Conservation (phyloP, 2,888 invertebrate genomes). For the Chloroclysta siterata region DNA sequence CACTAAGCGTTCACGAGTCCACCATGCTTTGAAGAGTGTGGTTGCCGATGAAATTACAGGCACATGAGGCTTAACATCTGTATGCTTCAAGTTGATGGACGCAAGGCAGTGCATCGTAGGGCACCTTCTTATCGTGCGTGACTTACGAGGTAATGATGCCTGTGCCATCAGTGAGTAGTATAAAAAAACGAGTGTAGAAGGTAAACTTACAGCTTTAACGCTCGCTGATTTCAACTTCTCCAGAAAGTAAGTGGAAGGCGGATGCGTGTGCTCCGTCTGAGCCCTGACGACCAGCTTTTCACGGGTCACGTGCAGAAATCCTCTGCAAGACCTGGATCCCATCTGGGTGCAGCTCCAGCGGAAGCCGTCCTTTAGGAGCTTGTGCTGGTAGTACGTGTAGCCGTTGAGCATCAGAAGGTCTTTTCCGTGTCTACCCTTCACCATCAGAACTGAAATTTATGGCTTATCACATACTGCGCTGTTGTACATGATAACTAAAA, state of each 20-base stretch:
- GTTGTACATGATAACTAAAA: not conserved
- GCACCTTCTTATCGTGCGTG: too few species aligned
- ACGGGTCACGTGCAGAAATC: constrained; percentile 73
- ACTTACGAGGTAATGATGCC: too few species aligned
- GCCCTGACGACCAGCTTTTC: constrained; percentile 75
- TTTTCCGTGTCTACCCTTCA: constrained; percentile 76
- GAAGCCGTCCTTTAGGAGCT: constrained; percentile 71
- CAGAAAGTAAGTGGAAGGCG: constrained; percentile 69
- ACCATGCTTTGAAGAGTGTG: too few species aligned
- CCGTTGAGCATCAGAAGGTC: constrained; percentile 75
- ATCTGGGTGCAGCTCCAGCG: constrained; percentile 82
- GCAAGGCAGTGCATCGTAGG: too few species aligned
- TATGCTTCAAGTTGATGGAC: too few species aligned
- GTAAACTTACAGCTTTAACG: constrained; percentile 43
- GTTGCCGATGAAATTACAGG: too few species aligned
- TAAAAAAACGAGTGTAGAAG: not conserved
- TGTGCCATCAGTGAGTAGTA: too few species aligned
- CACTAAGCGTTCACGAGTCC: too few species aligned
- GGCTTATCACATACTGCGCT: constrained; percentile 28
- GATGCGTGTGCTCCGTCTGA: constrained; percentile 72
- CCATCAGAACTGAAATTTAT: constrained; percentile 62
- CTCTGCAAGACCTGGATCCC: constrained; percentile 78
- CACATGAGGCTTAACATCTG: too few species aligned
- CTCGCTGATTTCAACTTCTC: constrained; percentile 56
- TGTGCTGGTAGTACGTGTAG: constrained; percentile 79